Base-by-base conservation (phyloP, 2,113 vertebrate species). In the Pampusana beccarii region DNA sequence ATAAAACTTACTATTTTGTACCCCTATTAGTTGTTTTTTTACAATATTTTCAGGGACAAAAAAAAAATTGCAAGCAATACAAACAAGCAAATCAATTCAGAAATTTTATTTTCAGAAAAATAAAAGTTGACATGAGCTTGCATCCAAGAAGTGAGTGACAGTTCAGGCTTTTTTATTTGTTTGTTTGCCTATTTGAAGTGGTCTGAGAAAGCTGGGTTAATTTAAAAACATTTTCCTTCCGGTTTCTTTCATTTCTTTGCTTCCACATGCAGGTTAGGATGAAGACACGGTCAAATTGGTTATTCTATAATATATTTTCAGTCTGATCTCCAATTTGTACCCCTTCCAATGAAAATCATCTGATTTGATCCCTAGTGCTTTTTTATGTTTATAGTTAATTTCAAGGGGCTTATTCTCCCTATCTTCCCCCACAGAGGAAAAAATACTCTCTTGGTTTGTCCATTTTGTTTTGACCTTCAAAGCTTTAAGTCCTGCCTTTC, bases 101-200 rank as follows among this genome's bases (percentile, higher is more conserved):
- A 65, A 83, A 94, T n/a, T n/a, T n/a, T n/a, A n/a, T n/a, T n/a
- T 93, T 80, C 77, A 51, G 94, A 65, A 83, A 94, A 96, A 95
- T 96, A 97, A 96, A 96, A 96, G 86, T 54, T 74, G 92, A 74
- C 12, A 5, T 75, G 88, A 92, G 73, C 66, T 89, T 91, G 90
- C 88, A 91, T 91, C 44, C 20, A 33, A 84, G 67, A 48, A 88
- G 31, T 57, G 90, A 87, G 70, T 78, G 90, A 71, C 1, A 0
- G 72, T 53, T 80, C 84, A 69, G 72, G 48, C 62, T 87, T 42
- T 58, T 93, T 87, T 88, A 61, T 95, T 92, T 64, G 26, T 75
- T 93, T 85, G 51, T n/a, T 86, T 92, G 56, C 5, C 44, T 83
- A 0, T 82, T 18, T 42, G 38, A 77, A 64, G 64, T 19, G 29